phyloP scores from a whole-genome alignment of 2,888 invertebrate species.

The Dorcus parallelipipedus region DNA sequence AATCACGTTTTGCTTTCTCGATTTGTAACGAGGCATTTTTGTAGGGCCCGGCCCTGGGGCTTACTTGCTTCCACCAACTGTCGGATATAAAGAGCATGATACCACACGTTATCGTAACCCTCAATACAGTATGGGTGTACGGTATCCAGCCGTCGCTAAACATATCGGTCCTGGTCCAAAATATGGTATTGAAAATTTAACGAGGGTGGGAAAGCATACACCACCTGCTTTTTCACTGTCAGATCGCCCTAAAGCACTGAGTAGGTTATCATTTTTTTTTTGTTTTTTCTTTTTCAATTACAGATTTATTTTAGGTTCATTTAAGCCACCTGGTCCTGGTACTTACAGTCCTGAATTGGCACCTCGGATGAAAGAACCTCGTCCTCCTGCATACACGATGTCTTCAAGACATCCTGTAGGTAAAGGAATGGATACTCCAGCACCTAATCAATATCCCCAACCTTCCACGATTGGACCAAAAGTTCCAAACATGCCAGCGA shows the following conservation, averaged over 20 bases:
- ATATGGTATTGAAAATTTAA: conserved; percentile 53
- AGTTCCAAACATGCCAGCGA: conserved; percentile 51
- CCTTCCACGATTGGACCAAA: conserved; percentile 54
- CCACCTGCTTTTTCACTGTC: conserved; percentile 53
- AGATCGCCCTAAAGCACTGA: conserved; percentile 22
- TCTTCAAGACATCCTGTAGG: conserved; percentile 45
- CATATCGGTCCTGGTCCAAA: conserved; percentile 48
- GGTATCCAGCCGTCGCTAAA: conserved; percentile 30
- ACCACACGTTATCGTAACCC: conserved; percentile 60
- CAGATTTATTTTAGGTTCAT: conserved; percentile 29
- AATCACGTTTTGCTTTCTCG: background rate
- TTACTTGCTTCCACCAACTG: conserved; percentile 60
- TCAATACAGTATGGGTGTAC: conserved; percentile 60
- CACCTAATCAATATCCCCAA: conserved; percentile 59
- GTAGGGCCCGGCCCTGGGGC: conserved; percentile 67
- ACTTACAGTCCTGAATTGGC: conserved; percentile 61
- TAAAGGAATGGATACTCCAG: conserved; percentile 50
- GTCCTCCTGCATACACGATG: conserved; percentile 60
- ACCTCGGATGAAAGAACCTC: conserved; percentile 52
- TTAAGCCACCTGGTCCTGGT: conserved; percentile 60
- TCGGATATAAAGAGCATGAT: conserved; percentile 62
- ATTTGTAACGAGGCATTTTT: conserved; percentile 2
- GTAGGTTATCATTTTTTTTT: conserved; percentile 11
- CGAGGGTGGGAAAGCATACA: conserved; percentile 46
- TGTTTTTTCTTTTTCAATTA: background rate